Percentiles rank a stretch among this genome's conserved stretches.
These are phyloP conservation scores for Electrophaes corylata DNA, from an alignment of 2,888 invertebrate species.

Conservation along the genomic window DNA sequence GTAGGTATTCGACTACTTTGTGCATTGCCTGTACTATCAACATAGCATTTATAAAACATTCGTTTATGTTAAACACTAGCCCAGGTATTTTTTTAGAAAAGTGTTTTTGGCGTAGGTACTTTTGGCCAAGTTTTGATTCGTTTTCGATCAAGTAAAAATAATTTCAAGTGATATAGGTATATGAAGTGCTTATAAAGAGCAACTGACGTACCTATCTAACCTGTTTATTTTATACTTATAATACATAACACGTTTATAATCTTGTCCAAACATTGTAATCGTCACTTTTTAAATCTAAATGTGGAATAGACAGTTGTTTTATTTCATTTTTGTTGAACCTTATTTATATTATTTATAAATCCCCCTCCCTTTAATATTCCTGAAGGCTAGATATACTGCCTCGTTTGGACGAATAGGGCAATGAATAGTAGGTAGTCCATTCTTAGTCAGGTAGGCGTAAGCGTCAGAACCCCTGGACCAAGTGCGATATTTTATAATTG, in stretches of 20 bases:
- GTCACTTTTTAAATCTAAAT: neutral
- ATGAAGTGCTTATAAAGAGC: neutral
- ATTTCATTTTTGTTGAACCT: neutral
- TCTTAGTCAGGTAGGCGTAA: too few species aligned
- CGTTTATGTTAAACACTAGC: neutral
- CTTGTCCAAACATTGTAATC: neutral
- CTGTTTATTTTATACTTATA: neutral
- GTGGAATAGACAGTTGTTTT: neutral
- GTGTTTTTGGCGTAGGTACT: neutral
- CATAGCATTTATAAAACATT: neutral
- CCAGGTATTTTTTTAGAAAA: neutral
- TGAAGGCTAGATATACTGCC: too few species aligned
- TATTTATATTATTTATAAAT: too few species aligned
- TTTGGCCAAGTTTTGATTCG: slow-evolving; percentile 3
- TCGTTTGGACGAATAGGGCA: too few species aligned
- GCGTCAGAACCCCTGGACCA: too few species aligned
- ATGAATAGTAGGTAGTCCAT: too few species aligned
- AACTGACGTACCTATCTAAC: neutral
- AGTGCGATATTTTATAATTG: too few species aligned
- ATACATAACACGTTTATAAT: neutral
- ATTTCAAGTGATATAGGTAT: neutral
- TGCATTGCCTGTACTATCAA: neutral
- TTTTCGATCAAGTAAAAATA: neutral
- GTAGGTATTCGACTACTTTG: neutral
- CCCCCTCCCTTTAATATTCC: neutral